phyloP scores from a whole-genome alignment of 2,888 invertebrate genomes.

The Anticlea derivata region DNA sequence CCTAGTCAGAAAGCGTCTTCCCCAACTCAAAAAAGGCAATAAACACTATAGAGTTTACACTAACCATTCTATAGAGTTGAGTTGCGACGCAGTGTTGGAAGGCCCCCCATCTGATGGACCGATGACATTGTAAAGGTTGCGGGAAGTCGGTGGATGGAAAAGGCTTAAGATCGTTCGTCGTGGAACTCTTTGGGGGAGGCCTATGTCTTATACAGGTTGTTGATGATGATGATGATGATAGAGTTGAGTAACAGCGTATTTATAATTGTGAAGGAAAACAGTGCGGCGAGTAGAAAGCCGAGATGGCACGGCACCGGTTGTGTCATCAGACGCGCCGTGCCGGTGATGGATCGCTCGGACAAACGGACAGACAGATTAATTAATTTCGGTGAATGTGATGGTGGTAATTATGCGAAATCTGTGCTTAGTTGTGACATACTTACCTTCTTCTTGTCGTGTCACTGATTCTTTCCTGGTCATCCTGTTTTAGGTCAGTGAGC shows the following conservation, averaged over 20 bases:
- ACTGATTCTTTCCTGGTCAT: too few species aligned
- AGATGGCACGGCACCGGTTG: slow-evolving; percentile 25
- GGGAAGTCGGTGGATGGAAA: too few species aligned
- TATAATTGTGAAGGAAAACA: slow-evolving; percentile 37
- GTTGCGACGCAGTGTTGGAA: too few species aligned
- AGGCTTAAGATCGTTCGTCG: too few species aligned
- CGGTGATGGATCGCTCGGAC: slow-evolving; percentile 7
- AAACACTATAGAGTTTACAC: slow-evolving; percentile 21
- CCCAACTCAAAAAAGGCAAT: slow-evolving; percentile 19
- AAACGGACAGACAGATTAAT: not conserved
- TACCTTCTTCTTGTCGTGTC: too few species aligned
- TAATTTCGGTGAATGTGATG: not conserved
- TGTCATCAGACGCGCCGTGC: slow-evolving; percentile 12
- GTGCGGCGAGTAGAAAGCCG: slow-evolving; percentile 31
- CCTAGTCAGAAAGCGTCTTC: not conserved
- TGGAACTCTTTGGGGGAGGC: too few species aligned
- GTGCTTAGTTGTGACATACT: not conserved
- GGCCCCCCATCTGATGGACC: too few species aligned
- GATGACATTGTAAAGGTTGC: too few species aligned
- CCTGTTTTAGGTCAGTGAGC: too few species aligned
- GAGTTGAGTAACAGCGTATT: slow-evolving; percentile 28
- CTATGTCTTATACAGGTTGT: too few species aligned
- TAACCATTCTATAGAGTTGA: too few species aligned
- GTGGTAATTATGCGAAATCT: not conserved
- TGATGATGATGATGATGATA: too few species aligned